Percentiles rank a stretch among this genome's conserved stretches.
phyloP scores from a whole-genome alignment of 2,797 vertebrate genomes.

The Sebastes elongatus region DNA sequence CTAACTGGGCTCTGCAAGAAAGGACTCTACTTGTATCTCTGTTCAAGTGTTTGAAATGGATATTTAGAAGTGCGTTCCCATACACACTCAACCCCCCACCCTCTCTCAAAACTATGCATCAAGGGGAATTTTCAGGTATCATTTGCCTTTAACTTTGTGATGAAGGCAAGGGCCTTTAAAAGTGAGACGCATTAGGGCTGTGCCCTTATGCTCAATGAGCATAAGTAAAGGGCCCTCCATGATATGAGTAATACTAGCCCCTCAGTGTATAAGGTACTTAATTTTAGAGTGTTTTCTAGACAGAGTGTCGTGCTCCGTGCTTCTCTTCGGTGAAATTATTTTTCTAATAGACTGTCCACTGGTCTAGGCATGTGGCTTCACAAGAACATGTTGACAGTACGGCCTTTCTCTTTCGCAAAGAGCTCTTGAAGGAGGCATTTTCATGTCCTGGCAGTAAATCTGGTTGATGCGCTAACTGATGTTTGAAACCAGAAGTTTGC shows the following conservation, averaged over 20 bases:
- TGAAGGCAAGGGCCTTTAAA: conserved; percentile 64
- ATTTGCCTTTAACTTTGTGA: conserved; percentile 68
- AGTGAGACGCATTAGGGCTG: conserved; percentile 55
- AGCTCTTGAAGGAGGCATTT: conserved; percentile 57
- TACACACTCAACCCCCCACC: conserved; percentile 36
- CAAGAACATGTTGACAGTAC: conserved; percentile 46
- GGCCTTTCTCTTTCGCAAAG: conserved; percentile 54
- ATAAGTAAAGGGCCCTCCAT: conserved; percentile 71
- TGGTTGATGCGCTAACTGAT: conserved; percentile 29
- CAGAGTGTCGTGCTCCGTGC: conserved; percentile 43
- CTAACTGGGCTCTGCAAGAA: conserved; percentile 52
- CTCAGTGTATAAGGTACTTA: conserved; percentile 61
- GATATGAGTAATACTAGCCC: conserved; percentile 53
- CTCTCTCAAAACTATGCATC: conserved; percentile 61
- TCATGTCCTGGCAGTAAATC: conserved; percentile 55
- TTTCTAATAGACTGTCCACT: conserved; percentile 50
- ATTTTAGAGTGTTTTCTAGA: conserved; percentile 64
- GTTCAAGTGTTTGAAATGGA: conserved; percentile 74
- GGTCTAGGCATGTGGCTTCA: conserved; percentile 43
- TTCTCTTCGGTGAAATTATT: conserved; percentile 45
- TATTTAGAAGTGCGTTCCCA: conserved; percentile 59
- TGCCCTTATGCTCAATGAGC: conserved; percentile 64
- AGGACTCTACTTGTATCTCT: conserved; percentile 59
- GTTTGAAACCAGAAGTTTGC: conserved; percentile 31
- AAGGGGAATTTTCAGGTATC: conserved; percentile 72